These are phyloP conservation scores for Thunnus albacares DNA, from an alignment of 2,797 vertebrate genomes.

Conservation along the genomic window DNA sequence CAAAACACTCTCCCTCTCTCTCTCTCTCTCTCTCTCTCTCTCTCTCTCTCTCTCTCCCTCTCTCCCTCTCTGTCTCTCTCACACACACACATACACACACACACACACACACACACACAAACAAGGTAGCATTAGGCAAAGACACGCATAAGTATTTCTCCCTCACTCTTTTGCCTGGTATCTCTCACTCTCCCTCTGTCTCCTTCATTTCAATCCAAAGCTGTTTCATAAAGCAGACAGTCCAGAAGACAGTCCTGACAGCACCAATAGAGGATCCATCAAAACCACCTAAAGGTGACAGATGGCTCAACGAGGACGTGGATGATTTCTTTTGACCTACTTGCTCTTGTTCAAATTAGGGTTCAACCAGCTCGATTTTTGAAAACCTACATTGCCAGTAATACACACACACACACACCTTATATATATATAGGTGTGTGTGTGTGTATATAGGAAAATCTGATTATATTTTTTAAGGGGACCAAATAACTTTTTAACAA, in stretches of 20 bases:
- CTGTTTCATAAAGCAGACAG: constrained; percentile 54
- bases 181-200: constrained; percentile 35
- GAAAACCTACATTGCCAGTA: too few relatives aligned
- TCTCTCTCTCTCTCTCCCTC: too few relatives aligned
- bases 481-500: too few relatives aligned
- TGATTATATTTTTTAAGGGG: too few relatives aligned
- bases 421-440: too few relatives aligned
- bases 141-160: constrained; percentile 49
- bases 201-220: constrained; percentile 54
- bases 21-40: too few relatives aligned
- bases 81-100: background rate
- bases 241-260: constrained; percentile 54
- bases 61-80: too few relatives aligned
- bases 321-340: constrained; percentile 53
- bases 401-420: too few relatives aligned
- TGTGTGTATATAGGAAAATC: too few relatives aligned
- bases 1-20: constrained; percentile 53
- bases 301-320: constrained; percentile 35
- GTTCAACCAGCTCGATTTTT: background rate
- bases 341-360: constrained; percentile 29
- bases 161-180: constrained; percentile 25
- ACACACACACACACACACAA: constrained; percentile 19
- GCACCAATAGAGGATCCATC: constrained; percentile 50
- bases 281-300: constrained; percentile 58
- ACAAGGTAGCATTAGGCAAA: constrained; percentile 42